phyloP scores from a whole-genome alignment of 2,888 invertebrate species.

The Latrodectus elegans region DNA sequence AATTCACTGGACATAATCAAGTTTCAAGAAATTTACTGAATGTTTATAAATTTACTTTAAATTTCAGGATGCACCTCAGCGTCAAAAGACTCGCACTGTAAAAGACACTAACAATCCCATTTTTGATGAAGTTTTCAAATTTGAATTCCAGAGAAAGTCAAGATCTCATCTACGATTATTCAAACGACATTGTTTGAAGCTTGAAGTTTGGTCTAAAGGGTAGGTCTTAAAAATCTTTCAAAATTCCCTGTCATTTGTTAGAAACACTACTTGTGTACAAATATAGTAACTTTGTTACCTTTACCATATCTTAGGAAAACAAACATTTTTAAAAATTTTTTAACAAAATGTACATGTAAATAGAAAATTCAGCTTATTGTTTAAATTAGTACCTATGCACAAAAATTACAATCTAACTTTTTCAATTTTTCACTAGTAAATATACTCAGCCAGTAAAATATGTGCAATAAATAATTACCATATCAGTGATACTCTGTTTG shows the following conservation, averaged over 20 bases:
- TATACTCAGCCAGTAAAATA: too few species aligned
- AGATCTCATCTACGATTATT: conserved; percentile 89
- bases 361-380: too few species aligned
- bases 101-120: conserved; percentile 92
- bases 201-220: conserved; percentile 95
- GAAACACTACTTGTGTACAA: background rate
- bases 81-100: conserved; percentile 85
- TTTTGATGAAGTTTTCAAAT: conserved; percentile 86
- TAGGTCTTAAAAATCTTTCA: conserved; percentile 77
- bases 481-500: too few species aligned
- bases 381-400: too few species aligned
- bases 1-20: background rate
- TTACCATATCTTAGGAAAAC: too few species aligned
- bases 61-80: conserved; percentile 77
- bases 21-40: background rate
- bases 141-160: conserved; percentile 86
- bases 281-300: too few species aligned
- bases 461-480: too few species aligned
- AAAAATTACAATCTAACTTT: too few species aligned
- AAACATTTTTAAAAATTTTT: too few species aligned
- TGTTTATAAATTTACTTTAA: conserved; percentile 2
- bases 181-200: conserved; percentile 90
- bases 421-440: too few species aligned
- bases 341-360: too few species aligned
- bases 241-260: background rate